Conservation (phyloP, 1,140 invertebrate genomes). For the Nasonia longicornis region DNA sequence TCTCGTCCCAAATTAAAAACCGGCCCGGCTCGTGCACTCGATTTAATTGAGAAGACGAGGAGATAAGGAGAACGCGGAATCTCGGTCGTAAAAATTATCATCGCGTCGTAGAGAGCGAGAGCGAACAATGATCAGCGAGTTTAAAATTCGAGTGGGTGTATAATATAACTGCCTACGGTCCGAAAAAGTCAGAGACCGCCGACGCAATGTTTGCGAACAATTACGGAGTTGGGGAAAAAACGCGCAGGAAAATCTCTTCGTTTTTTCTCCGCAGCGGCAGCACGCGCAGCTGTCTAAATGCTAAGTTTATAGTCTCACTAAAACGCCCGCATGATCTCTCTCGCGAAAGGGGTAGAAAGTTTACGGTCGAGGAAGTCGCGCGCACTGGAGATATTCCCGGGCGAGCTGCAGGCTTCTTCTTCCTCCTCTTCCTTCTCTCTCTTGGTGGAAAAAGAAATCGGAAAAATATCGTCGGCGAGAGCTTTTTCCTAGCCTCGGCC, state of each 20-base stretch:
- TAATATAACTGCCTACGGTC: too few species aligned
- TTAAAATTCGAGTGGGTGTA: neutral
- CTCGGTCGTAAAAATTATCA: neutral
- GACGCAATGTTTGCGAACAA: neutral
- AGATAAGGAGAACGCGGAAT: neutral
- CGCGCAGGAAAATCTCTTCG: neutral
- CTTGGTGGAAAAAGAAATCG: neutral
- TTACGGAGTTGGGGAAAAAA: neutral
- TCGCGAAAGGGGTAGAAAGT: conserved; percentile 7
- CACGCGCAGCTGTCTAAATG: conserved; percentile 51
- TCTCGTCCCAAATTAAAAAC: conserved; percentile 12
- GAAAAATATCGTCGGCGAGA: conserved; percentile 5
- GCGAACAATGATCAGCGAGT: neutral
- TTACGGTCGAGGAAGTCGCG: conserved; percentile 12
- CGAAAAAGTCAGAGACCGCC: neutral
- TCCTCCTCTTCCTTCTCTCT: neutral
- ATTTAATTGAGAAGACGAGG: conserved; percentile 10
- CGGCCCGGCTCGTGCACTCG: neutral
- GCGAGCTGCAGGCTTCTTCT: neutral
- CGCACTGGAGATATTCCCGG: neutral
- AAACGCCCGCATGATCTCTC: conserved; percentile 51
- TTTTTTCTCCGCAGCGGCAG: conserved; percentile 30
- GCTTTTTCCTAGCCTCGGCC: neutral
- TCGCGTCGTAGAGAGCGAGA: neutral
- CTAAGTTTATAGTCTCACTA: conserved; percentile 54